Percentiles rank a stretch among this genome's conserved stretches.
Conservation (phyloP, 2,888 invertebrate species). For the Plutella xylostella region DNA sequence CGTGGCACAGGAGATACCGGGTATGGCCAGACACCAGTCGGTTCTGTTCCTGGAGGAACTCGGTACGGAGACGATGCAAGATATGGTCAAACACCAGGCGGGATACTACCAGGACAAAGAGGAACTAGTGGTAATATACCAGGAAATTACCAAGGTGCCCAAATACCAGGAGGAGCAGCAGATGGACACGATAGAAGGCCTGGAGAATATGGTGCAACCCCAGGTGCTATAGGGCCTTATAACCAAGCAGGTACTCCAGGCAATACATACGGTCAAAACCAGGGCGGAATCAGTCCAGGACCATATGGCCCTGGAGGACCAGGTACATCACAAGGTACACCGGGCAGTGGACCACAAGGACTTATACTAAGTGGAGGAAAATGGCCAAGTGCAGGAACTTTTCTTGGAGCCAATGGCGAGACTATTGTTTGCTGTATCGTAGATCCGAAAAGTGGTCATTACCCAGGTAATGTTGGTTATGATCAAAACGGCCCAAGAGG, state of each 20-base stretch:
- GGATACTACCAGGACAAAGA: background rate
- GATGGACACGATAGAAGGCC: too few relatives aligned
- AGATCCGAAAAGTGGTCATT: background rate
- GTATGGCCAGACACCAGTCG: background rate
- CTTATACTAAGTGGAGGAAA: background rate
- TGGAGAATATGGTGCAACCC: background rate
- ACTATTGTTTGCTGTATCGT: too few relatives aligned
- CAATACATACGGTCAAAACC: background rate
- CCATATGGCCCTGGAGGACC: background rate
- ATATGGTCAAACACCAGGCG: background rate
- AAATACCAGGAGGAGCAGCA: constrained; percentile 14
- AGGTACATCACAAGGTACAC: background rate
- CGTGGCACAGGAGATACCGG: background rate
- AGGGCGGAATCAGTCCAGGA: too few relatives aligned
- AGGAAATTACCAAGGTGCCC: too few relatives aligned
- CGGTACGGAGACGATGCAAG: background rate
- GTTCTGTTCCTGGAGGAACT: background rate
- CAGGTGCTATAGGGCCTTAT: background rate
- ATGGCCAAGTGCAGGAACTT: constrained; percentile 9
- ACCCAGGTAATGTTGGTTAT: constrained; percentile 1
- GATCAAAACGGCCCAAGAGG: constrained; percentile 8
- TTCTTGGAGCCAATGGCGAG: too few relatives aligned
- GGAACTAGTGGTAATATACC: constrained; percentile 8
- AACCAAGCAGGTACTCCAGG: background rate
- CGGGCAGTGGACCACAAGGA: background rate